Evolutionary conservation across 1,140 invertebrate genomes (phyloP).

Genomic region (Achatina immaculata): DNA sequence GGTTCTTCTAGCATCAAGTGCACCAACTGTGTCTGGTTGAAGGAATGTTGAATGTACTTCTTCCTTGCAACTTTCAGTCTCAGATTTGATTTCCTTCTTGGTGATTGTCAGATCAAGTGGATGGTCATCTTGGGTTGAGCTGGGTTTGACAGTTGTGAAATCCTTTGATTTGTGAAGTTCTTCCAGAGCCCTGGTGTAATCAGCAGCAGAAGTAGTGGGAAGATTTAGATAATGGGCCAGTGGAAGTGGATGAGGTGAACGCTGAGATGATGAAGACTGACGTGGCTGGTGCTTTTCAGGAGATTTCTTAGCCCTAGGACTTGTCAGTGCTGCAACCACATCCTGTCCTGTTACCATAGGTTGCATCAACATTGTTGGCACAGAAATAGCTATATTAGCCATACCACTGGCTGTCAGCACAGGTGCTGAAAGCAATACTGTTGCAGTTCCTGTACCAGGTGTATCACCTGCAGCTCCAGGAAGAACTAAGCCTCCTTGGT

Average conservation of each 20-base stretch:
- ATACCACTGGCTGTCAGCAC: conserved; percentile 51
- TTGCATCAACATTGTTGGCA: conserved; percentile 58
- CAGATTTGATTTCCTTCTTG: conserved; percentile 43
- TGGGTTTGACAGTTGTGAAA: neutral
- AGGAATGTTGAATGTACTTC: neutral
- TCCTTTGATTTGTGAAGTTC: conserved; percentile 17
- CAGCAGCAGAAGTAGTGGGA: neutral
- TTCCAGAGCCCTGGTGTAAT: neutral
- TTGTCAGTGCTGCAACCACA: neutral
- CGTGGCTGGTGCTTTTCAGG: neutral
- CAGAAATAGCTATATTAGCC: conserved; percentile 49
- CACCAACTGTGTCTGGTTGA: conserved; percentile 21
- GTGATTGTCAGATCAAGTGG: conserved; percentile 58
- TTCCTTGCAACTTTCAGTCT: conserved; percentile 23
- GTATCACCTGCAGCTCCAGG: conserved; percentile 34
- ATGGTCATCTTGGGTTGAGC: conserved; percentile 44
- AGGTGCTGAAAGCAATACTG: conserved; percentile 54
- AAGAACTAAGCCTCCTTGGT: conserved; percentile 35
- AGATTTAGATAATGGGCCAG: conserved; percentile 11
- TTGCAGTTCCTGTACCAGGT: conserved; percentile 40
- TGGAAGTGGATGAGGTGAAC: neutral
- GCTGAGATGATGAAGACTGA: conserved; percentile 1
- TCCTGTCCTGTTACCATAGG: conserved; percentile 39
- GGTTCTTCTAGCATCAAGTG: neutral
- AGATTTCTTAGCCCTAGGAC: neutral